Conservation (phyloP, 64 coral and sea anemone genomes). For the Platygyra sinensis region DNA sequence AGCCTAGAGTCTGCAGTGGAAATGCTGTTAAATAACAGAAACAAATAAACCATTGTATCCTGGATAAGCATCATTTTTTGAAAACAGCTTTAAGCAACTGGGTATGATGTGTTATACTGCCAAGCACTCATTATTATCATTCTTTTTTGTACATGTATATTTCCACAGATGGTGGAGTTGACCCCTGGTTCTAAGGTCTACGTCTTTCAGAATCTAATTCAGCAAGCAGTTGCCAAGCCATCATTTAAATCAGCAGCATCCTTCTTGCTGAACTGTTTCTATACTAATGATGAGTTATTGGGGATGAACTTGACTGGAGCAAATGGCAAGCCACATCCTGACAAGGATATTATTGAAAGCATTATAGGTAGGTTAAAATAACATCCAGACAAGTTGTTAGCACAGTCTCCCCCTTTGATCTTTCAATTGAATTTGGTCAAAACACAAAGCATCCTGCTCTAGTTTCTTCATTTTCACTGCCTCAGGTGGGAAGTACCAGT, state of each 20-base stretch:
- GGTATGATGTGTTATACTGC: too few species aligned
- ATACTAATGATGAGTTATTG: conserved; percentile 34
- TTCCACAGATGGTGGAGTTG: conserved; percentile 43
- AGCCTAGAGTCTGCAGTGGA: neutral
- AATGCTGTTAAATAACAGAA: neutral
- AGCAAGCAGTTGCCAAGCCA: conserved; percentile 14
- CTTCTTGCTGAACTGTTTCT: conserved; percentile 60
- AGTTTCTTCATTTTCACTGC: too few species aligned
- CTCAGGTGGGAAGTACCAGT: too few species aligned
- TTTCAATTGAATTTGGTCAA: too few species aligned
- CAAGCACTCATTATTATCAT: too few species aligned
- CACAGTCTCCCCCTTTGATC: too few species aligned
- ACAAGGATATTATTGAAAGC: conserved; percentile 58
- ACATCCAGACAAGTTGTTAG: too few species aligned
- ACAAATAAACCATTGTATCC: neutral
- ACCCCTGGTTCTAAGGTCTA: conserved; percentile 38
- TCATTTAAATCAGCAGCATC: conserved; percentile 45
- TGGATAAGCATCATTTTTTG: neutral
- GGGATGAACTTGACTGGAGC: conserved; percentile 61
- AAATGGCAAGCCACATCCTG: conserved; percentile 47
- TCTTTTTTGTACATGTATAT: too few species aligned
- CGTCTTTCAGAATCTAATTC: conserved; percentile 35
- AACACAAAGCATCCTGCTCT: too few species aligned
- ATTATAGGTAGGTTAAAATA: conserved; percentile 67
- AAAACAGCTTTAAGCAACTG: too few species aligned